Base-by-base conservation (phyloP, 2,888 invertebrate genomes). In the Epistrophe grossulariae region DNA sequence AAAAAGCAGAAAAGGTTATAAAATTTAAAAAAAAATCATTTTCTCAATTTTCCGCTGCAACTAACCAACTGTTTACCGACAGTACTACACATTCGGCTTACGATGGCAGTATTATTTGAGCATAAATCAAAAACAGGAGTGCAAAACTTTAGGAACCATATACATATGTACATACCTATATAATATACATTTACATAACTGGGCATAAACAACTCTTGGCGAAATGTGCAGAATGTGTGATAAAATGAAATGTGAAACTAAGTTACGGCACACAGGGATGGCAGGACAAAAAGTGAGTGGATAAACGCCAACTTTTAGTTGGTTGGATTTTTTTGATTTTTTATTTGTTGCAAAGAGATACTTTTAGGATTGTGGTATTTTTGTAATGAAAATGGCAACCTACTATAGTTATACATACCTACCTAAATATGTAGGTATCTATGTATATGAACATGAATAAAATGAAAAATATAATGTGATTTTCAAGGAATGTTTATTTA, bases 91-190 rank as follows among this genome's bases (percentile, higher is more conserved):
- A 28, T 62, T 62, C 43, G 28, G 62, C 24, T 62, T 24, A 28
- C 62, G 40, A 40, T 62, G 28, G 66, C 43, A 45, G 57, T 24
- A 45, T 38, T 48, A 38, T 48, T 13, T 35, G 68, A 68, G 45
- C 24, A 68, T 77, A 59, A 48, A 68, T 68, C 68, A 68, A 48
- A 48, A 77, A 43, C 68, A 68, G 76, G 48, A 64, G 38, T n/a
- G n/a, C 40, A 52, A 28, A 38, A 70, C 38, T 64, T 52, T 43
- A 40, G 43, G 78, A 59, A 19, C 40, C 31, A 9, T 24, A n/a
- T n/a, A n/a, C n/a, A n/a, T n/a, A n/a, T n/a, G n/a, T n/a, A n/a
- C n/a, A n/a, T n/a, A n/a, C n/a, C n/a, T 8, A 43, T 50, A 57
- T 24, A 28, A 35, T 50, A 48, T 52, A 52, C 17, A 35, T 64